Evolutionary conservation across 2,113 vertebrate genomes (phyloP), one percentile per base, ranked within the genome.

Genomic region (Urocitellus parryii): DNA sequence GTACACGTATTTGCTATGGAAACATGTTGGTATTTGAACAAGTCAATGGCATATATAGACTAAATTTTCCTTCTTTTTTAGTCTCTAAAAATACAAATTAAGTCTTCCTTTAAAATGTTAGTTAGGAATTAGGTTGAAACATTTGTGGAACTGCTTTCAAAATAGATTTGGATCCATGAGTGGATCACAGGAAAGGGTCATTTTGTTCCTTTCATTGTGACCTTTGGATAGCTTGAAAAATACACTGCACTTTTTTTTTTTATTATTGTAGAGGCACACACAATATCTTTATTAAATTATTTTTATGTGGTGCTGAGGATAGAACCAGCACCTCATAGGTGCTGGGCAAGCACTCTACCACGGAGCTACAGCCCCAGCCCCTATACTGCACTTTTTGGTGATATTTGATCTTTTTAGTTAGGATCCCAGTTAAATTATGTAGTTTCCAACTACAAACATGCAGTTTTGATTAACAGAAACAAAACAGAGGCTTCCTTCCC

Each of bases 11-110:
- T 91, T 96, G 94, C 92, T 86, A 80, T 87, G 86, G 82, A 92
- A 94, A 83, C 61, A 70, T 51, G 42, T 70, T 88, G 76, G n/a
- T 87, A 68, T 96, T 95, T 78, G 74, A 93, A 42, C 73, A 95
- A 95, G 61, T 58, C 73, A 20, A 58, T 78, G 82, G 51, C 67
- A 48, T 61, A 48, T 88, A 77, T 78, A 48, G 61, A 13, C 83
- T 95, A 51, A 51, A 82, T 37, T 90, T 94, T 84, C n/a, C 37
- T 79, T 78, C 45, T 63, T 67, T 92, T 88, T 48, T 18, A 6
- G 65, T 73, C 13, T 74, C 58, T 91, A 89, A 91, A 91, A 61
- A 76, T 80, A 67, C 51, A 89, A 87, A 39, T 72, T 68, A 78
- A 94, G 34, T 72, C 53, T 90, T 63, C 73, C 32, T 34, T 68